phyloP scores from a whole-genome alignment of 2,113 vertebrate genomes.

The Raja brachyura region DNA sequence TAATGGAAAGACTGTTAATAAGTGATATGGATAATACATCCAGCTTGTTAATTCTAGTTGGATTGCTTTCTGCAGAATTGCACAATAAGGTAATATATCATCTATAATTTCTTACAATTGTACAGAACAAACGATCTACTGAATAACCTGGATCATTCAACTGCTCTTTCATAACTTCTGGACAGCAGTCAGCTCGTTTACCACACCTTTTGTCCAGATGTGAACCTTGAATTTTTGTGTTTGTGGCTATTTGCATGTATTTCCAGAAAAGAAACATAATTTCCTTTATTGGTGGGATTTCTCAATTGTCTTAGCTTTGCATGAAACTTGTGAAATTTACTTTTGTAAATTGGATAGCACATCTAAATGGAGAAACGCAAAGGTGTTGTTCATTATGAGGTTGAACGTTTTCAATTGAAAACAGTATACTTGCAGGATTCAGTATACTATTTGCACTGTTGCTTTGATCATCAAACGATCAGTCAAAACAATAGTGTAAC shows the following conservation, averaged over 20 bases:
- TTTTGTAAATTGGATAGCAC: background rate
- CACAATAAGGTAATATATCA: background rate
- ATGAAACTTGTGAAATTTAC: conserved; percentile 1
- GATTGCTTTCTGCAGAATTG: background rate
- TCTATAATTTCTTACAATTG: background rate
- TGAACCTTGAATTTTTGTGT: background rate
- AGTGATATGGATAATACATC: background rate
- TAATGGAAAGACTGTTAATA: background rate
- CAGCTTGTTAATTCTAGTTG: background rate
- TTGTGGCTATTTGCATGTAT: background rate
- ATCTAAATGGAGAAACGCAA: background rate
- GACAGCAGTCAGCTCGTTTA: background rate
- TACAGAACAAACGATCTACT: background rate
- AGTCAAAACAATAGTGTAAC: background rate
- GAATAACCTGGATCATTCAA: background rate
- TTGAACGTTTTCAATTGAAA: background rate
- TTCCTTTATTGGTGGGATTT: background rate
- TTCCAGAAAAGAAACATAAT: background rate
- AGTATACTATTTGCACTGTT: background rate
- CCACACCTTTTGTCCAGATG: background rate
- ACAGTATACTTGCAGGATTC: background rate
- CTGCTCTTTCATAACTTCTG: background rate
- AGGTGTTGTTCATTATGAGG: background rate
- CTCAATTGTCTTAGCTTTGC: background rate
- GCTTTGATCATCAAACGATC: background rate